Conservation (phyloP, 1,140 invertebrate genomes). For the Cephus cinctus region DNA sequence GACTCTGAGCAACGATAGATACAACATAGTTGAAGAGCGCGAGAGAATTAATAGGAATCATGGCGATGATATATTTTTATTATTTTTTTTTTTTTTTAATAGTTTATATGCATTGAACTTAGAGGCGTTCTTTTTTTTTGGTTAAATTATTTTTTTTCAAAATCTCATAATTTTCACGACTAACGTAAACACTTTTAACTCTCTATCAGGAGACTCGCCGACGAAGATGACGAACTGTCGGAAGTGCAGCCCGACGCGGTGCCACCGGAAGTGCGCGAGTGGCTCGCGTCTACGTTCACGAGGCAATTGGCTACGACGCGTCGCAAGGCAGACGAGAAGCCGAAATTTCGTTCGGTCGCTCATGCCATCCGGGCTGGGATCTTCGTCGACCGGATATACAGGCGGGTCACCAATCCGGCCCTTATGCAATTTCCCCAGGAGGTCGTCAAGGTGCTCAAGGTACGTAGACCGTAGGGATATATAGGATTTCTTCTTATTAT, state of each 20-base stretch:
- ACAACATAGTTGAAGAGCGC: too few species aligned
- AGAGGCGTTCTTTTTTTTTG: not conserved
- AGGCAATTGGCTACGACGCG: constrained; percentile 77
- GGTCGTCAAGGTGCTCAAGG: constrained; percentile 86
- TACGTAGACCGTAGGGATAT: too few species aligned
- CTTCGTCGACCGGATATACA: constrained; percentile 95
- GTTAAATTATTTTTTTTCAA: not conserved
- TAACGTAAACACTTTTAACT: not conserved
- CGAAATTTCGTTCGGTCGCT: constrained; percentile 92
- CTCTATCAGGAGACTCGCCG: constrained; percentile 67
- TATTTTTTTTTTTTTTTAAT: constrained; percentile 4
- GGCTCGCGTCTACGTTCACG: constrained; percentile 97
- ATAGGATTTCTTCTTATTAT: too few species aligned
- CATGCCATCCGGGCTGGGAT: constrained; percentile 96
- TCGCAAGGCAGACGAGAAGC: constrained; percentile 75
- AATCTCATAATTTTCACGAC: not conserved
- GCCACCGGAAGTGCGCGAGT: constrained; percentile 92
- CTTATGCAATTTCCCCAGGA: constrained; percentile 88
- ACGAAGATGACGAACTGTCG: constrained; percentile 92
- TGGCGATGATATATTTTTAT: constrained; percentile 1
- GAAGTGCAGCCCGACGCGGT: constrained; percentile 95
- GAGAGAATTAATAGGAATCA: not conserved
- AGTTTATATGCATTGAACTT: constrained; percentile 3
- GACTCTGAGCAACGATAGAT: too few species aligned
- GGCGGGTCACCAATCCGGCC: constrained; percentile 81